Evolutionary conservation across 2,113 vertebrate species (phyloP).

Genomic region (Pteronura brasiliensis): DNA sequence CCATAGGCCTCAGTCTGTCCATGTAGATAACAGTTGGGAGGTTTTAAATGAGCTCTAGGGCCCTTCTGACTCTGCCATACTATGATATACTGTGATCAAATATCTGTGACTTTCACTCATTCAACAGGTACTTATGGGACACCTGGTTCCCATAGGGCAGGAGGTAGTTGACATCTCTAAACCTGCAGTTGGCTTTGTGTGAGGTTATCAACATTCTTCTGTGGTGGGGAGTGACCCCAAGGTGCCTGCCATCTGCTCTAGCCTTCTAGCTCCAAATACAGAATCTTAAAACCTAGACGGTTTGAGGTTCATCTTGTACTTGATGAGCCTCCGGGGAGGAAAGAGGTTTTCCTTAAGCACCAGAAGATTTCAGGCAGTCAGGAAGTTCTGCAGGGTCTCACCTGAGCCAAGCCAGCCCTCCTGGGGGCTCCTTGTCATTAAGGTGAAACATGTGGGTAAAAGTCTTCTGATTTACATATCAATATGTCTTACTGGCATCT

Average conservation of each 20-base stretch:
- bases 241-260: neutral
- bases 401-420: neutral
- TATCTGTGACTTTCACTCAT: neutral
- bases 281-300: rapidly evolving
- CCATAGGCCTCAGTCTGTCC: neutral
- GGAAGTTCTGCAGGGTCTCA: neutral
- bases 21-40: neutral
- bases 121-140: neutral
- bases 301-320: neutral
- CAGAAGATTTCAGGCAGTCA: neutral
- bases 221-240: neutral
- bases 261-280: neutral
- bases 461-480: neutral
- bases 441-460: neutral
- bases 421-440: neutral
- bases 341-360: neutral
- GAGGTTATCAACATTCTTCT: neutral
- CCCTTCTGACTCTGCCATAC: neutral
- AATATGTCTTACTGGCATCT: neutral
- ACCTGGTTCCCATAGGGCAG: neutral
- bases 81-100: too few relatives aligned
- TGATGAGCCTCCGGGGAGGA: neutral
- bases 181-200: neutral
- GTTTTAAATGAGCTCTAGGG: neutral
- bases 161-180: neutral